phyloP scores from a whole-genome alignment of 2,113 vertebrate genomes.

The Haemorhous mexicanus region DNA sequence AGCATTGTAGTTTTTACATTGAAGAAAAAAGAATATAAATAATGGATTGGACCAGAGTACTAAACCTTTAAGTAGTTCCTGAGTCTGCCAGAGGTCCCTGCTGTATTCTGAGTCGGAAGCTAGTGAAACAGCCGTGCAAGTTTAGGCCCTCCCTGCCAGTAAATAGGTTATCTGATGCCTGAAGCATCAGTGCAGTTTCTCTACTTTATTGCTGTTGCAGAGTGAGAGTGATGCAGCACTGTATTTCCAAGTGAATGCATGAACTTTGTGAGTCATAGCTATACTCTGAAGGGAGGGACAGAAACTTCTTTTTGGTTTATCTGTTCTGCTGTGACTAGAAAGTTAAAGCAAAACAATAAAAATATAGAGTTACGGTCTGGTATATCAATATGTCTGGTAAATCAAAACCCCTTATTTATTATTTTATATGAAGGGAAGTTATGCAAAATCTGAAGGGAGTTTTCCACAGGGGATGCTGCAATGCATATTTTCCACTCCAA shows the following conservation, averaged over 20 bases:
- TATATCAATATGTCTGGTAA: not conserved
- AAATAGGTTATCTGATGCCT: conserved; percentile 16
- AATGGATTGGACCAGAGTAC: not conserved
- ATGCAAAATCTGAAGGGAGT: not conserved
- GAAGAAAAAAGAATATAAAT: not conserved
- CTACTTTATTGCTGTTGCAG: not conserved
- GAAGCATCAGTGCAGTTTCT: not conserved
- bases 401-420: not conserved
- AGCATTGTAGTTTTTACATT: not conserved
- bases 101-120: not conserved
- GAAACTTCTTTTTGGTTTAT: not conserved
- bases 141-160: not conserved
- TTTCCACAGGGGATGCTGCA: not conserved
- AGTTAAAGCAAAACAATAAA: not conserved
- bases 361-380: not conserved
- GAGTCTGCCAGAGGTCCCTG: not conserved
- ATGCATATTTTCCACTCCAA: not conserved
- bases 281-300: not conserved
- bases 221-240: not conserved
- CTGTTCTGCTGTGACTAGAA: not conserved
- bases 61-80: not conserved
- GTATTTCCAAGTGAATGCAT: not conserved
- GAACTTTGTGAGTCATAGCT: conserved; percentile 15
- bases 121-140: not conserved
- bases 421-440: not conserved